Conservation (phyloP, 2,888 invertebrate genomes). For the Panopea generosa region DNA sequence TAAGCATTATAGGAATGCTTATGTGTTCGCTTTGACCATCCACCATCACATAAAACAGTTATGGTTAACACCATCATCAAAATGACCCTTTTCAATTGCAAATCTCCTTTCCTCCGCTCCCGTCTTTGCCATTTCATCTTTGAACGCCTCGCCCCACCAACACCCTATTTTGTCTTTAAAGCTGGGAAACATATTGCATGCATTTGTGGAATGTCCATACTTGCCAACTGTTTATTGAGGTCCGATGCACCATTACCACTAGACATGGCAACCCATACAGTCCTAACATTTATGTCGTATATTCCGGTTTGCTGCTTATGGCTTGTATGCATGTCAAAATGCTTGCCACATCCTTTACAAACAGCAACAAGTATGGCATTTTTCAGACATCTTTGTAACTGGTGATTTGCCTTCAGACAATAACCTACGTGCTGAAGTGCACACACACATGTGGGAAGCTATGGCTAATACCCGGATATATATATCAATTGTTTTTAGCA, state of each 20-base stretch:
- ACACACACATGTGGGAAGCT: too few species aligned
- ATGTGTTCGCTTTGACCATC: slow-evolving; percentile 26
- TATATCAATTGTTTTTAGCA: too few species aligned
- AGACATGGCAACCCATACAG: slow-evolving; percentile 20
- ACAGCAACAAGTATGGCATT: neutral
- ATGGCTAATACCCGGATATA: too few species aligned
- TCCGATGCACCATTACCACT: slow-evolving; percentile 35
- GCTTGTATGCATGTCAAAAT: neutral
- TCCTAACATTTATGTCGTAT: slow-evolving; percentile 47
- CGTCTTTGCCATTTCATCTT: slow-evolving; percentile 29
- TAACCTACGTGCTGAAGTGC: too few species aligned
- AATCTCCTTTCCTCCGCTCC: slow-evolving; percentile 43
- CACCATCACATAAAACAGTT: slow-evolving; percentile 57
- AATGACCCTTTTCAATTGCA: slow-evolving; percentile 31
- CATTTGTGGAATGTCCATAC: slow-evolving; percentile 39
- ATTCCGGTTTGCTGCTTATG: neutral
- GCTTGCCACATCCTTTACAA: neutral
- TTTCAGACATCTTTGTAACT: too few species aligned
- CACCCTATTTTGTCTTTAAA: too few species aligned
- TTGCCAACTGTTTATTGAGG: slow-evolving; percentile 41
- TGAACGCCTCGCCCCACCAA: slow-evolving; percentile 26
- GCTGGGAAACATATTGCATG: too few species aligned
- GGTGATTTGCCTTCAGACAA: too few species aligned
- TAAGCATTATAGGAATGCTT: slow-evolving; percentile 62
- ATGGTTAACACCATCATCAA: slow-evolving; percentile 54